Base-by-base conservation (phyloP, 2,888 invertebrate species). In the Ectemnius lituratus region DNA sequence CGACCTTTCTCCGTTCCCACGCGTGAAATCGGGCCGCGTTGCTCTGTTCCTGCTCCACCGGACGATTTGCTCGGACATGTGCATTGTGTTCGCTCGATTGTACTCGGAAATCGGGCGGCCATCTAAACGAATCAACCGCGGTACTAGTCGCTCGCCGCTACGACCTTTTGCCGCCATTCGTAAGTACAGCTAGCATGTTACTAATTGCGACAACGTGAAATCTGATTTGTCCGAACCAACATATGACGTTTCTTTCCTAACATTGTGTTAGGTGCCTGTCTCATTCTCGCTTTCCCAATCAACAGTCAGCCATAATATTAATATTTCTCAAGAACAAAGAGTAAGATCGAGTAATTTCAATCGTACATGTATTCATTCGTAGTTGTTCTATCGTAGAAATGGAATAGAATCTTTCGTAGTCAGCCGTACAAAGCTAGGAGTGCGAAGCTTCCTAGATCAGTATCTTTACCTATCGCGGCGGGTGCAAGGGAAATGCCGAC, bases 401-500 rank as follows among this genome's bases (percentile, higher is more conserved):
- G 56, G 64, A n/a, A 18, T 37, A 14, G 16, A 6, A 16, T n/a
- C 6, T 49, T 18, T 18, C n/a, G 70, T 64, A 52, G 67, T 27
- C 56, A 23, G 63, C 57, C 64, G 23, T 37, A 63, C 47, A 59
- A 46, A 28, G 63, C 57, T 60, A 70, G 52, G 70, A 60, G 65
- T 67, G 47, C 64, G 69, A 72, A 67, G 81, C 37, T 37, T 37
- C 37, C 37, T 69, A 79, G 84, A 85, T 84, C 80, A 72, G 81
- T 86, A 86, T 86, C 86, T 82, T 81, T 76, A 78, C 74, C 78
- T 77, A 78, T 78, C 75, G 80, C 76, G 74, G 62, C 73, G 80
- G 77, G 37, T 79, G 79, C 80, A 67, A 67, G 79, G 84, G 81
- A 80, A 86, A 86, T 88, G 90, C 81, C 87, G 90, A 90, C 90